These are phyloP conservation scores for Drosophila mettleri DNA, from an alignment of 2,888 invertebrate genomes.

Conservation along the genomic window DNA sequence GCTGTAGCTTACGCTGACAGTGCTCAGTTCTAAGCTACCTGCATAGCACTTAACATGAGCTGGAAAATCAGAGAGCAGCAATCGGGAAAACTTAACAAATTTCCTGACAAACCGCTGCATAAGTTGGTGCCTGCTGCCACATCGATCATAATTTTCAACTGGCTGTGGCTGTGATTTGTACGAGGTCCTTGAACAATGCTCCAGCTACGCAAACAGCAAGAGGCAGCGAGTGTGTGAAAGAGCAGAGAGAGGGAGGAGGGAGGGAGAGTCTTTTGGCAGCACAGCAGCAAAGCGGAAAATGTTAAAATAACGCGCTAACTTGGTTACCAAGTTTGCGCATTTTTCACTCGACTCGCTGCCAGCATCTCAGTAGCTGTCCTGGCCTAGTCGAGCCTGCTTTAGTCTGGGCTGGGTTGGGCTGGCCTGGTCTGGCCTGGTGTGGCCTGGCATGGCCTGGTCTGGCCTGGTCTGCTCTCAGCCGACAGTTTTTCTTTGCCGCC, in stretches of 20 bases:
- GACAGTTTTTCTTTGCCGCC: conserved; percentile 52
- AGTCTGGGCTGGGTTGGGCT: not conserved
- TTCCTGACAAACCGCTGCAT: conserved; percentile 66
- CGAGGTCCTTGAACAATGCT: conserved; percentile 69
- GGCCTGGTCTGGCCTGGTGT: conserved; percentile 8
- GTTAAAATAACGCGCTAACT: conserved; percentile 81
- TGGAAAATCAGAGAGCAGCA: conserved; percentile 50
- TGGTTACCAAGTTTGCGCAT: conserved; percentile 81
- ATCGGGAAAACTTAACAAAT: conserved; percentile 75
- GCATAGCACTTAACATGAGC: conserved; percentile 39
- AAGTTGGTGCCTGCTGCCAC: conserved; percentile 60
- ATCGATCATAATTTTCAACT: conserved; percentile 78
- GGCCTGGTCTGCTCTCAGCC: conserved; percentile 17
- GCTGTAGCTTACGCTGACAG: not conserved
- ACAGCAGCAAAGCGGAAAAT: conserved; percentile 73
- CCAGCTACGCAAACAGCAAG: not conserved
- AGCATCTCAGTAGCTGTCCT: conserved; percentile 26
- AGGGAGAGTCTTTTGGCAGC: conserved; percentile 38
- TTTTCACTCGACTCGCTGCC: conserved; percentile 76
- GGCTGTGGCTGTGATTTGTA: conserved; percentile 68
- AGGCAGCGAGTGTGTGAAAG: not conserved
- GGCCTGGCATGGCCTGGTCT: not conserved
- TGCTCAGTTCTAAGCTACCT: not conserved
- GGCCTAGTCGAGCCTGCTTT: conserved; percentile 16
- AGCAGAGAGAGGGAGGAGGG: conserved; percentile 12